Evolutionary conservation across 2,888 invertebrate genomes (phyloP).

Genomic region (Agapetus fuscipes): DNA sequence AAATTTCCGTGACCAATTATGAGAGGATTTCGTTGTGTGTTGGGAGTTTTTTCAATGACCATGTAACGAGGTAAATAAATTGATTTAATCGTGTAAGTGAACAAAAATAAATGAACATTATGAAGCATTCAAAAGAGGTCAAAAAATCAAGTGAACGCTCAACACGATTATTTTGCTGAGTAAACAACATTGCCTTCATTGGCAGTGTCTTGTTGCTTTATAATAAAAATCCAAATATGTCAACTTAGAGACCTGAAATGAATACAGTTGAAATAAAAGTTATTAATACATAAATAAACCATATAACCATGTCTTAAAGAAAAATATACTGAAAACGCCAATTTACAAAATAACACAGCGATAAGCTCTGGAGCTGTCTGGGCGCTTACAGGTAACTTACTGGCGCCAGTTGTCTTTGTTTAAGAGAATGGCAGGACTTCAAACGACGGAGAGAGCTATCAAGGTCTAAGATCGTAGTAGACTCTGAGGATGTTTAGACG

Average conservation of each 20-base stretch:
- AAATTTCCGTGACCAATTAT: too few species aligned
- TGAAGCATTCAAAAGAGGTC: constrained; percentile 8
- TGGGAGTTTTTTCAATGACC: too few species aligned
- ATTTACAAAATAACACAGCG: constrained; percentile 14
- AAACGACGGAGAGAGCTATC: too few species aligned
- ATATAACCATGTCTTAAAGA: not conserved
- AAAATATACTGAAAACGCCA: constrained; percentile 17
- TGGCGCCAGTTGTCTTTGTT: too few species aligned
- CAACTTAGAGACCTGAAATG: constrained; percentile 6
- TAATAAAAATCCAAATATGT: not conserved
- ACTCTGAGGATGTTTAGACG: too few species aligned
- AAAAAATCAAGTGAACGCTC: constrained; percentile 8
- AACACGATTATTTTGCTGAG: constrained; percentile 12
- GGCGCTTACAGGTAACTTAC: too few species aligned
- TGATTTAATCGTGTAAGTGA: not conserved
- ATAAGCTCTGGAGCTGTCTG: constrained; percentile 9
- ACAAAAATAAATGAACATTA: constrained; percentile 2
- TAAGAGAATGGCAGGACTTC: too few species aligned
- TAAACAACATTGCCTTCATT: constrained; percentile 10
- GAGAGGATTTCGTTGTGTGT: too few species aligned
- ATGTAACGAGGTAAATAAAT: too few species aligned
- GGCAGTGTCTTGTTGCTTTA: constrained; percentile 9
- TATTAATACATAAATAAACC: constrained; percentile 1
- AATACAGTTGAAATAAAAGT: constrained; percentile 8
- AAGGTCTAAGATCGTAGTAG: too few species aligned